phyloP scores from a whole-genome alignment of 2,797 vertebrate species.

The Microctenopoma lineatum region DNA sequence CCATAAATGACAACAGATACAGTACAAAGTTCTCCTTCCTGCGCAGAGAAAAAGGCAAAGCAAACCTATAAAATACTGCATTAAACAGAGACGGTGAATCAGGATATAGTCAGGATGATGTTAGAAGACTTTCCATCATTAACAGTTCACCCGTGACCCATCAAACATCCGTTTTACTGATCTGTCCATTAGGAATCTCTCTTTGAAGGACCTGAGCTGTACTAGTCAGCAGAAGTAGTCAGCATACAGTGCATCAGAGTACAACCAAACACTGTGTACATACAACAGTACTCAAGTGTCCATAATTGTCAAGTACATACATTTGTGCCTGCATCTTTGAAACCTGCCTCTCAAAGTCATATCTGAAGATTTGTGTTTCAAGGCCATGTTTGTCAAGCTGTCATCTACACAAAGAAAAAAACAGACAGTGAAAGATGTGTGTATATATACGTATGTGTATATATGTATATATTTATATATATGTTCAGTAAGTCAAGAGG shows the following conservation, averaged over 20 bases:
- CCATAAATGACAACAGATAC: conserved; percentile 39
- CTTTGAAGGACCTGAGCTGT: conserved; percentile 64
- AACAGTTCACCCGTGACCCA: conserved; percentile 18
- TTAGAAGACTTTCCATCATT: conserved; percentile 23
- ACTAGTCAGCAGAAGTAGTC: conserved; percentile 52
- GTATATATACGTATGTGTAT: background rate
- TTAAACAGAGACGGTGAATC: conserved; percentile 41
- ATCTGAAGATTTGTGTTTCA: conserved; percentile 31
- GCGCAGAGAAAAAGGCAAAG: conserved; percentile 53
- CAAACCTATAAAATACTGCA: conserved; percentile 69
- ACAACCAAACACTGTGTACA: conserved; percentile 50
- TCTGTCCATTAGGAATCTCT: conserved; percentile 49
- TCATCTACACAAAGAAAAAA: conserved; percentile 26
- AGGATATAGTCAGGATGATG: conserved; percentile 25
- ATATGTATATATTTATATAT: background rate
- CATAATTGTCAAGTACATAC: conserved; percentile 44
- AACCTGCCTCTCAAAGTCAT: background rate
- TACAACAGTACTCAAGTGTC: conserved; percentile 24
- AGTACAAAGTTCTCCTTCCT: conserved; percentile 36
- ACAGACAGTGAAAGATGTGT: conserved; percentile 19
- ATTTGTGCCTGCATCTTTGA: conserved; percentile 3
- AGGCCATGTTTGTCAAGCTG: conserved; percentile 10
- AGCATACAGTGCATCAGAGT: conserved; percentile 67
- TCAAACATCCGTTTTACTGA: conserved; percentile 13
- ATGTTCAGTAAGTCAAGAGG: conserved; percentile 4